Evolutionary conservation across 2,888 invertebrate species (phyloP).

Genomic region (Sabatieria punctata): DNA sequence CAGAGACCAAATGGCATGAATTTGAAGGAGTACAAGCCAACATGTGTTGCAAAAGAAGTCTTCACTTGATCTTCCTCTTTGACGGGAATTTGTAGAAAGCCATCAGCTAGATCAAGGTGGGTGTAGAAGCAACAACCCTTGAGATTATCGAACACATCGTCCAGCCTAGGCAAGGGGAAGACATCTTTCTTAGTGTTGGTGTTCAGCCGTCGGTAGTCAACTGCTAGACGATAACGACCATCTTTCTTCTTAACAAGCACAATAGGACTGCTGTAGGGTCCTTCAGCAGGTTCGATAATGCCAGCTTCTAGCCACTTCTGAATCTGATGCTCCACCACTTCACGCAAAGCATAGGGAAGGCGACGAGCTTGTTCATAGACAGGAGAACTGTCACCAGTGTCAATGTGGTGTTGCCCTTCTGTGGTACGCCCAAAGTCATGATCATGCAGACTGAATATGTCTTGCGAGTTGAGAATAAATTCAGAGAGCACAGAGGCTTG

Average conservation of each 20-base stretch:
- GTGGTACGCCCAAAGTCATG: no score
- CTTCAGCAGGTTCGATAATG: not conserved
- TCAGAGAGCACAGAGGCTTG: no score
- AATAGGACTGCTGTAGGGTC: not conserved
- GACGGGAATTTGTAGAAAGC: constrained; percentile 7
- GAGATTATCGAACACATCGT: not conserved
- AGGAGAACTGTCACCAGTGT: no score
- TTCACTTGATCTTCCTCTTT: constrained; percentile 7
- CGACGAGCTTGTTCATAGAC: no score
- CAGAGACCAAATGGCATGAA: constrained; percentile 12
- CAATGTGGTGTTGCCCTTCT: no score
- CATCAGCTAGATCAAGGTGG: constrained; percentile 1
- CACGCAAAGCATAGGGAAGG: no score
- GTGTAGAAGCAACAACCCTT: not conserved
- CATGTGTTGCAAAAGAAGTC: constrained; percentile 10
- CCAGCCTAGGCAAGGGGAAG: not conserved
- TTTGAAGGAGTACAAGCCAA: constrained; percentile 12
- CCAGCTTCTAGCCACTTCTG: not conserved
- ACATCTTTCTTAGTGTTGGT: not conserved
- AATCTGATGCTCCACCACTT: not conserved
- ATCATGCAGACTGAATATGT: no score
- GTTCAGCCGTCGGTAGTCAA: not conserved
- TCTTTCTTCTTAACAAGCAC: not conserved
- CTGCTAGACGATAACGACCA: not conserved
- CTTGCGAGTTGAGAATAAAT: no score